Base-by-base conservation (phyloP, 1,140 invertebrate genomes). In the Meloidogyne floridensis region DNA sequence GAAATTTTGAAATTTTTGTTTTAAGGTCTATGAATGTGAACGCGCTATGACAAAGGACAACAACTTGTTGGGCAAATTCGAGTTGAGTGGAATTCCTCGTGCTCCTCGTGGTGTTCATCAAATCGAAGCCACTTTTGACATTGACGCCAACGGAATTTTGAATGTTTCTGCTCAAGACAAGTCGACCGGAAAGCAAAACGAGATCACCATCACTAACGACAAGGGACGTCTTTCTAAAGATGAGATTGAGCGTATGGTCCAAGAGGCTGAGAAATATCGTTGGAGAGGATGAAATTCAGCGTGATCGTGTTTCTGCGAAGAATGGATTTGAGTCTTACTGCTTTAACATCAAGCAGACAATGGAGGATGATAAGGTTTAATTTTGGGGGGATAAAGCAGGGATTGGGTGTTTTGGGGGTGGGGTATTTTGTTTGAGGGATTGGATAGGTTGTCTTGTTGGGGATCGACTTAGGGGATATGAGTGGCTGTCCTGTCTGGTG, bases 81-180 rank as follows among this genome's bases (percentile, higher is more conserved):
- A 93, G 83, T 85, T 93, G 47, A 92, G 91, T 53, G 93, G 93
- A n/a, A 93, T 93, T 83, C 92, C 92, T 51, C 92, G 92, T 20
- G 92, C 93, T 59, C 93, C 92, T 93, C 85, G 92, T 77, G 93
- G 92, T 51, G 86, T 87, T 59, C 75, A 87, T 56, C 84, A 92
- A 91, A 89, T 98, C 84, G 96, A 96, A 73, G 97, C 99, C n/a
- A 97, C 97, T 13, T 99, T 99, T 92, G 97, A 99, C 88, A 99
- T 99, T 91, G 97, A 99, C 92, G 97, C 97, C 72, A 99, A 99
- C 91, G 97, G 97, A 80, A 99, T 99, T 90, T 96, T 99, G 9
- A 96, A 99, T 90, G 97, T 99, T 9, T 89, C 91, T 74, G 93
- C 92, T 59, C 87, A 88, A 10, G 93, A 93, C 86, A 93, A 93